A percentile compares a stretch with the other conserved stretches of the same genome.
These are phyloP conservation scores for Procambarus clarkii DNA, from an alignment of 1,140 invertebrate genomes.

Conservation along the genomic window DNA sequence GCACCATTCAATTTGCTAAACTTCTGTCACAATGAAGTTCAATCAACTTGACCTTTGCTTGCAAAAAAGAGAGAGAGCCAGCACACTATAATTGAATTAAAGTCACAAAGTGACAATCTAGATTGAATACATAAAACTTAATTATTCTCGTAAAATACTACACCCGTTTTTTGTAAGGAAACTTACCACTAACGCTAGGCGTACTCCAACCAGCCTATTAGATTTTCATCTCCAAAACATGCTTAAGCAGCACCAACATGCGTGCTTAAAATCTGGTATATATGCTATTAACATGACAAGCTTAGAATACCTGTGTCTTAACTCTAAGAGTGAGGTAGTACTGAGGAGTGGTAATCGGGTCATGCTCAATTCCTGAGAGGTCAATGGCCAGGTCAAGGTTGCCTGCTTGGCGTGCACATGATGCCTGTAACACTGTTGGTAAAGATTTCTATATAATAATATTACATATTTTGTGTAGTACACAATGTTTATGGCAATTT, in stretches of 20 bases:
- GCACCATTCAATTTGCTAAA: neutral
- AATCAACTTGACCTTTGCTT: neutral
- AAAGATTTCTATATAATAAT: neutral
- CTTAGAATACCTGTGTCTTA: conserved; percentile 26
- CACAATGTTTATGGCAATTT: conserved; percentile 5
- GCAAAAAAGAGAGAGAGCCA: neutral
- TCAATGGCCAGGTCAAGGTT: neutral
- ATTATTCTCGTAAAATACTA: neutral
- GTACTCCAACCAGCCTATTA: conserved; percentile 12
- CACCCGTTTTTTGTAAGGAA: conserved; percentile 1
- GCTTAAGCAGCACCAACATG: conserved; percentile 13
- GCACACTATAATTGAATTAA: conserved; percentile 11
- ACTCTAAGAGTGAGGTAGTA: conserved; percentile 46
- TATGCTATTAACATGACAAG: conserved; percentile 48
- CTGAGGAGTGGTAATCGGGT: neutral
- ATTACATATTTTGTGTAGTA: neutral
- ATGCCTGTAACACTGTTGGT: neutral
- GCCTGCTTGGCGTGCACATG: neutral
- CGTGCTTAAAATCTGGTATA: conserved; percentile 29
- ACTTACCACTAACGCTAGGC: conserved; percentile 11
- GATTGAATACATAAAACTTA: conserved; percentile 36
- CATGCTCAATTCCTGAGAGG: conserved; percentile 1
- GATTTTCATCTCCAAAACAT: conserved; percentile 20
- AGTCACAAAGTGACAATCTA: conserved; percentile 16
- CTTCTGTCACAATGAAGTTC: neutral